Evolutionary conservation across 2,888 invertebrate species (phyloP), one percentile per base, ranked within the genome.

Genomic region (Spodoptera picta): DNA sequence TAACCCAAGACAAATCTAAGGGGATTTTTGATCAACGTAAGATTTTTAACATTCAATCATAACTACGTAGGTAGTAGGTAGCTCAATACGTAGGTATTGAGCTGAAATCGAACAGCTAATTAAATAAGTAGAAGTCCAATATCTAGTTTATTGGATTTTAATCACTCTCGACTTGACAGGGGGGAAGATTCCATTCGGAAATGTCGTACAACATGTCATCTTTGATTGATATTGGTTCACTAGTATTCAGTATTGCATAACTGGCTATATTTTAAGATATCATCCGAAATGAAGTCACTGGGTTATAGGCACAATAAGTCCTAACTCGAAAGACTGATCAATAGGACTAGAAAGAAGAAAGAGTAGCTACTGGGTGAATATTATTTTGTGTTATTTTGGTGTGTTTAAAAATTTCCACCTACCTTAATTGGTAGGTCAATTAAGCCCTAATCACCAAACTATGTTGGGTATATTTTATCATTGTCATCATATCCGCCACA

Each of bases 131-230:
- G 36, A 36, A 36, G 23, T 69, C 53, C 41, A 27, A 47, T 69
- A 62, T 51, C 54, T 36, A 60, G 52, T 62, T 52, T 56, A 55
- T 42, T 62, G 24, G n/a, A 49, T 52, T 75, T 14, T 56, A 69
- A 69, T 69, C 48, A 47, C n/a, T 54, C 1, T 41, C 27, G n/a
- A 43, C 24, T 66, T 71, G 73, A 69, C 60, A 61, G 42, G 47
- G 70, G 60, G 75, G 51, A 75, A 69, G 42, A 55, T 69, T 69
- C 75, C 70, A 51, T 82, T 81, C 71, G 72, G 65, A 69, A 74
- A 65, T 62, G 52, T 69, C 61, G 31, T 69, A 54, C 46, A 53
- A 52, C 46, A 69, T 65, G 46, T 48, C 24, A 47, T 36, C 31
- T 71, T 71, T 52, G 43, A 65, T 52, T 52, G 14, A 71, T 65